These are phyloP conservation scores for Andricus grossulariae DNA, from an alignment of 1,140 invertebrate genomes.

Conservation along the genomic window DNA sequence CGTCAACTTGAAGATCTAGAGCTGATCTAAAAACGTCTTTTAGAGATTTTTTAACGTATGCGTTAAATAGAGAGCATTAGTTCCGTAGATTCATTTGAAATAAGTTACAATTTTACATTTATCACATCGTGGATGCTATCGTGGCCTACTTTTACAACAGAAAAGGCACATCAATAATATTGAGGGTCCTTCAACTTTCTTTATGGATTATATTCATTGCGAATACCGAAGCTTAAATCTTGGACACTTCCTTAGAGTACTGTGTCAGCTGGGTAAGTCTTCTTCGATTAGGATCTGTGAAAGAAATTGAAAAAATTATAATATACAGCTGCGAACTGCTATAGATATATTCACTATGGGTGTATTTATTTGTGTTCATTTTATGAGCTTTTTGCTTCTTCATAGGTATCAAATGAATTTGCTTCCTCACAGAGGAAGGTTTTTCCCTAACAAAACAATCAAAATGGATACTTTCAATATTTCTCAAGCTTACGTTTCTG, in stretches of 20 bases:
- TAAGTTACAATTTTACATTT: slow-evolving; percentile 13
- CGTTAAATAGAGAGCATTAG: neutral
- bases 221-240: slow-evolving; percentile 6
- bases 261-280: slow-evolving; percentile 49
- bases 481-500: too few relatives aligned
- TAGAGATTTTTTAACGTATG: neutral
- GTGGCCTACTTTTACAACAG: neutral
- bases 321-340: too few relatives aligned
- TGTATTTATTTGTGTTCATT: too few relatives aligned
- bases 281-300: slow-evolving; percentile 51
- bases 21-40: too few relatives aligned
- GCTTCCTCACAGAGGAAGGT: too few relatives aligned
- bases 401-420: too few relatives aligned
- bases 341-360: too few relatives aligned
- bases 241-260: neutral
- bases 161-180: slow-evolving; percentile 22
- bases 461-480: too few relatives aligned
- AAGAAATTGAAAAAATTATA: slow-evolving; percentile 27
- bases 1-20: too few relatives aligned
- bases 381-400: too few relatives aligned
- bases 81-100: neutral
- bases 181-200: slow-evolving; percentile 15
- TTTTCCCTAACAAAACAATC: too few relatives aligned
- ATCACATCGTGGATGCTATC: slow-evolving; percentile 10
- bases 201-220: neutral